Percentiles rank a stretch among this genome's conserved stretches.
Evolutionary conservation across 2,113 vertebrate species (phyloP).

Genomic region (Natator depressus): DNA sequence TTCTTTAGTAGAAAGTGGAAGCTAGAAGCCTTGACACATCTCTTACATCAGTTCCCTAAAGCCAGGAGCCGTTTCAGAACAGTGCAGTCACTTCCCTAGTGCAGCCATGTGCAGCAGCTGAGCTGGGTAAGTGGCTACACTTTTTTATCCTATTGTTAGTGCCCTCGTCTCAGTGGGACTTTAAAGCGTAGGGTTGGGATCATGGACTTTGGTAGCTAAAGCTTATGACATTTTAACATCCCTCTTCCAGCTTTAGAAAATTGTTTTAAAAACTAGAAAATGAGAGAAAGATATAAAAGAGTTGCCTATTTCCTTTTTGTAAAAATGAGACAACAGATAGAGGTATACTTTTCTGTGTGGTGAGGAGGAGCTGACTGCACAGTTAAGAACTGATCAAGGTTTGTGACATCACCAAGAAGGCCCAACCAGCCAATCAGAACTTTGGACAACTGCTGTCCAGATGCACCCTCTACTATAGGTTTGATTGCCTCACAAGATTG

Average conservation of each 20-base stretch:
- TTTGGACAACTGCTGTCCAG: neutral
- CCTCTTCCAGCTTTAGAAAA: neutral
- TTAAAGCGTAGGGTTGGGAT: neutral
- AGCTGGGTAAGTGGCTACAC: neutral
- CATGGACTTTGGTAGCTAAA: neutral
- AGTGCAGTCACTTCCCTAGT: neutral
- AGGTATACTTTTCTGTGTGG: neutral
- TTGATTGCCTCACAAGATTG: neutral
- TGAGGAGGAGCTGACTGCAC: rapidly evolving
- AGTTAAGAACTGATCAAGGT: too few species aligned
- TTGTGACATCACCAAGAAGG: rapidly evolving
- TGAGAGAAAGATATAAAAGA: neutral
- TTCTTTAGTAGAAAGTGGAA: neutral
- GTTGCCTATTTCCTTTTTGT: neutral
- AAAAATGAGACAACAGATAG: neutral
- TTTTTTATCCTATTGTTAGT: neutral
- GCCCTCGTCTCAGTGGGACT: neutral
- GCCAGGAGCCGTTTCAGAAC: neutral
- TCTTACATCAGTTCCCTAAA: neutral
- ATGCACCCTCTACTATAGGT: neutral
- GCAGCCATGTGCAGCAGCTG: neutral
- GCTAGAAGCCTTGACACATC: neutral
- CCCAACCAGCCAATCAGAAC: neutral
- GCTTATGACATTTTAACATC: neutral
- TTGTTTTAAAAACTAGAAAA: neutral